phyloP scores from a whole-genome alignment of 2,113 vertebrate genomes.

The Coptodon rendalli region DNA sequence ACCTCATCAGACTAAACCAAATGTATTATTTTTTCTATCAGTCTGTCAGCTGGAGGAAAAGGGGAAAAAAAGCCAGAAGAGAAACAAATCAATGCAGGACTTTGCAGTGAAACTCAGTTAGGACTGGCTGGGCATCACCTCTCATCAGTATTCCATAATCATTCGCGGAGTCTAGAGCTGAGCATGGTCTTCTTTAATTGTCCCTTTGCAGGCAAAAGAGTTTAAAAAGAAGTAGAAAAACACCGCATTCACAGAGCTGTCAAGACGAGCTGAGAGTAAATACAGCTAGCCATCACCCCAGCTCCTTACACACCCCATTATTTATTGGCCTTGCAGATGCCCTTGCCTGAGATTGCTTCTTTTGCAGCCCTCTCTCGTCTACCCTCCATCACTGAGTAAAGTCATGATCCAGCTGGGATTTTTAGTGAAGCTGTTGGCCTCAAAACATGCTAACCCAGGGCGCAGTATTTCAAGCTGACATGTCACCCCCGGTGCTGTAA shows the following conservation, averaged over 20 bases:
- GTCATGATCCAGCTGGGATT: slow-evolving; percentile 31
- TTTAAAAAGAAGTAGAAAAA: slow-evolving; percentile 33
- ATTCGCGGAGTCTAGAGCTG: background rate
- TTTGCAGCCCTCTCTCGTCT: background rate
- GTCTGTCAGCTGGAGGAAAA: background rate
- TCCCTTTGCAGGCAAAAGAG: slow-evolving; percentile 40
- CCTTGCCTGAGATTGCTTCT: slow-evolving; percentile 37
- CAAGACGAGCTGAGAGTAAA: slow-evolving; percentile 38
- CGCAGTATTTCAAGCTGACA: slow-evolving; percentile 27
- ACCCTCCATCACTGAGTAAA: slow-evolving; percentile 16
- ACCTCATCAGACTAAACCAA: background rate
- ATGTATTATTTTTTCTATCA: slow-evolving; percentile 2
- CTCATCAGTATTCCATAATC: slow-evolving; percentile 61
- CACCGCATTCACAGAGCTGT: slow-evolving; percentile 26
- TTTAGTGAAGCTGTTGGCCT: slow-evolving; percentile 15
- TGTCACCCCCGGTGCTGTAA: slow-evolving; percentile 19
- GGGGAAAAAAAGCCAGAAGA: background rate
- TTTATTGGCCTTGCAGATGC: slow-evolving; percentile 43
- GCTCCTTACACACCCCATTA: slow-evolving; percentile 23
- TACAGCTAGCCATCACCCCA: slow-evolving; percentile 24
- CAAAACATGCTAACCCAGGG: slow-evolving; percentile 24
- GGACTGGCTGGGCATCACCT: slow-evolving; percentile 32
- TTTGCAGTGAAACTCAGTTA: slow-evolving; percentile 6
- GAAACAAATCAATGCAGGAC: slow-evolving; percentile 38
- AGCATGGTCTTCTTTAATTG: slow-evolving; percentile 50